Evolutionary conservation across 2,797 vertebrate genomes (phyloP).

Genomic region (Microhierax caerulescens): DNA sequence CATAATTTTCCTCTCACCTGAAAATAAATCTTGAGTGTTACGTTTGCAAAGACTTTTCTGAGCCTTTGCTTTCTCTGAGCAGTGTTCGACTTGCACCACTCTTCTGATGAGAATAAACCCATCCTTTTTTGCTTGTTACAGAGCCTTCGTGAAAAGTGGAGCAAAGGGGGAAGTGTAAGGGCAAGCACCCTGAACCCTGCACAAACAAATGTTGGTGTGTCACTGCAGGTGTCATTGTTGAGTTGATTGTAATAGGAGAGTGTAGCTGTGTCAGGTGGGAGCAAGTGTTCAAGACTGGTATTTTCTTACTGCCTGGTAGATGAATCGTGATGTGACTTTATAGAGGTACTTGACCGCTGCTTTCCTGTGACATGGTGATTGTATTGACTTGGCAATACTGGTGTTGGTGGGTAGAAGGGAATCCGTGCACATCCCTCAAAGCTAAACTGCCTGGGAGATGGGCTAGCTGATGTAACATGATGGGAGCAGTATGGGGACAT

Average conservation of each 20-base stretch:
- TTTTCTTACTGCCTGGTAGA: not conserved
- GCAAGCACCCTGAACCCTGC: not conserved
- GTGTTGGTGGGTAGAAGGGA: not conserved
- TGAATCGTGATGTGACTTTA: not conserved
- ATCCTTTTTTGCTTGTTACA: not conserved
- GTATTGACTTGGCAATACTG: not conserved
- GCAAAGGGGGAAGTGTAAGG: not conserved
- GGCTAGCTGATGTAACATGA: not conserved
- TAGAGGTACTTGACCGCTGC: not conserved
- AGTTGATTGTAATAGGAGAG: not conserved
- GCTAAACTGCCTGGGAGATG: not conserved
- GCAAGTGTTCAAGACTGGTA: not conserved
- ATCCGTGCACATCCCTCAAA: not conserved
- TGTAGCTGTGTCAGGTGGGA: not conserved
- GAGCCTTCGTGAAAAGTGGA: not conserved
- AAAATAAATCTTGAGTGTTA: not conserved
- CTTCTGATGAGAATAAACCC: not conserved
- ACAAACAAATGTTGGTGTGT: not conserved
- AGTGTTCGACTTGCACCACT: not conserved
- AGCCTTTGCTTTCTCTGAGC: not conserved
- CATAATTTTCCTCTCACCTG: not conserved
- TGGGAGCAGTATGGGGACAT: rapidly evolving
- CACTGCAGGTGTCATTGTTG: not conserved
- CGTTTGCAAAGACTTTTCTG: not conserved
- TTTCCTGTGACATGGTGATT: not conserved